These are phyloP conservation scores for Caiman crocodilus DNA, from an alignment of 2,797 vertebrate genomes.

Conservation along the genomic window DNA sequence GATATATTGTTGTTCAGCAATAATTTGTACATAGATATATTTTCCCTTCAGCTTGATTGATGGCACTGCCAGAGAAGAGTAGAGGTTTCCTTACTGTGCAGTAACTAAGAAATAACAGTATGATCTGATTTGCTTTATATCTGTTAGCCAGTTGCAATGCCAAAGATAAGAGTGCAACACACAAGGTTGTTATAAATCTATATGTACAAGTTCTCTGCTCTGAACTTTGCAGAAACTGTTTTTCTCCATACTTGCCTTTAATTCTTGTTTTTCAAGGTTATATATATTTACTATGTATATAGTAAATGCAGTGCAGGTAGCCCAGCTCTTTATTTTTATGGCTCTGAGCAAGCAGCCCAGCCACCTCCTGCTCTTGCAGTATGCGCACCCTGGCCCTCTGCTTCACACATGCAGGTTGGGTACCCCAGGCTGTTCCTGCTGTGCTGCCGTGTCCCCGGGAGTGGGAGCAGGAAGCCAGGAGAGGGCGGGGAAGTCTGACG, in stretches of 20 bases:
- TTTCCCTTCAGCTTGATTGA: neutral
- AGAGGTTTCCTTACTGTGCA: neutral
- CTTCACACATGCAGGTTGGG: no score
- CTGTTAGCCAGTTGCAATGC: constrained; percentile 8
- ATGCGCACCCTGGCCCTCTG: no score
- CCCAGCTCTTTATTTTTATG: no score
- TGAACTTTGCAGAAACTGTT: neutral
- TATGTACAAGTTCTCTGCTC: neutral
- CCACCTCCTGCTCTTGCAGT: no score
- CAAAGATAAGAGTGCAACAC: constrained; percentile 7
- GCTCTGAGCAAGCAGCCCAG: no score
- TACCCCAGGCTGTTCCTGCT: no score
- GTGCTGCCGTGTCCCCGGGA: no score
- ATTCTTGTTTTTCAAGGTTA: neutral
- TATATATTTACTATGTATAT: no score
- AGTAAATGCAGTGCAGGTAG: neutral
- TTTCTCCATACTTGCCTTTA: neutral
- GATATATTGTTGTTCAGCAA: neutral
- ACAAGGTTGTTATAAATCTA: neutral
- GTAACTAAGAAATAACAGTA: neutral
- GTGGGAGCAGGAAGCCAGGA: no score
- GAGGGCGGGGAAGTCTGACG: no score
- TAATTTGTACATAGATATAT: neutral
- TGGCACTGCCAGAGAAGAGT: neutral
- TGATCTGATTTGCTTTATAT: constrained; percentile 15